phyloP scores from a whole-genome alignment of 2,888 invertebrate genomes.

The Apamea anceps region DNA sequence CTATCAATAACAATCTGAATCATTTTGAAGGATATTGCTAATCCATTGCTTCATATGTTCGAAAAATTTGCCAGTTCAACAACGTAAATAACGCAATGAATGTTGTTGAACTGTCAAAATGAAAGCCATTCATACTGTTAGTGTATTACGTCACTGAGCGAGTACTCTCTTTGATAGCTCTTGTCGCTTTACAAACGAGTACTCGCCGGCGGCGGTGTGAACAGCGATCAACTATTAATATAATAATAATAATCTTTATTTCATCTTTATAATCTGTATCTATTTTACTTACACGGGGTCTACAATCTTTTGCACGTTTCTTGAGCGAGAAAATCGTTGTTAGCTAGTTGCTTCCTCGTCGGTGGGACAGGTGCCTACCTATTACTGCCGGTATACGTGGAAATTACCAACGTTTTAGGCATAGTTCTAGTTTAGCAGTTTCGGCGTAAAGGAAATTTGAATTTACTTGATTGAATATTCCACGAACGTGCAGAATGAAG shows the following conservation, averaged over 20 bases:
- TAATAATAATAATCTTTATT: too few species aligned
- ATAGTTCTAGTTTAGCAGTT: constrained; percentile 26
- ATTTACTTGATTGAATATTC: constrained; percentile 46
- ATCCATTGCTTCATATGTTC: too few species aligned
- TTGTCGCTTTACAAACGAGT: not conserved
- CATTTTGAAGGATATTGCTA: too few species aligned
- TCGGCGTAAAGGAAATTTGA: constrained; percentile 36
- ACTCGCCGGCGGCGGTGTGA: too few species aligned
- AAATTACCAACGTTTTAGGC: constrained; percentile 27
- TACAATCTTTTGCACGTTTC: not conserved
- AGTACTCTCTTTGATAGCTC: not conserved
- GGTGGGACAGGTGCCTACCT: not conserved
- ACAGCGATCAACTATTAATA: not conserved
- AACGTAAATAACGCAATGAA: too few species aligned
- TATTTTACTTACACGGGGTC: not conserved
- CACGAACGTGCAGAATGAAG: constrained; percentile 27
- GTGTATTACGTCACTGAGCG: not conserved
- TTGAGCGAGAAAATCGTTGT: not conserved
- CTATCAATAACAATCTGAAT: too few species aligned
- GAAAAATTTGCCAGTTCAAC: too few species aligned
- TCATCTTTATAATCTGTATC: not conserved
- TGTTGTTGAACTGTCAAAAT: too few species aligned
- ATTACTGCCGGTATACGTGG: constrained; percentile 11
- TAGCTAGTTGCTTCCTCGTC: not conserved
- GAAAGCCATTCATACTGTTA: too few species aligned